Evolutionary conservation across 2,888 invertebrate species (phyloP).

Genomic region (Caenorhabditis japonica): DNA sequence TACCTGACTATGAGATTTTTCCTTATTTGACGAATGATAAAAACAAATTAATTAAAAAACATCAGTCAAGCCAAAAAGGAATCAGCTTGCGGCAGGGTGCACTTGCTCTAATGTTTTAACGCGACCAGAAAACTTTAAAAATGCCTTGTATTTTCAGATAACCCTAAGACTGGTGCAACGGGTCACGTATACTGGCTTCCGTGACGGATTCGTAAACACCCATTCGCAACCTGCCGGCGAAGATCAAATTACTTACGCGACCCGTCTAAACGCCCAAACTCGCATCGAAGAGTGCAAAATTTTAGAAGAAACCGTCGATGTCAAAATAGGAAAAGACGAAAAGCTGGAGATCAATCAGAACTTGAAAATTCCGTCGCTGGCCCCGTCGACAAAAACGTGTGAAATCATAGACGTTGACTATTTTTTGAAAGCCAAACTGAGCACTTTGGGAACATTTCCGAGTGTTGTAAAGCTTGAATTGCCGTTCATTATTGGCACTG

Average conservation of each 20-base stretch:
- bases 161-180: conserved; percentile 31
- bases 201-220: conserved; percentile 43
- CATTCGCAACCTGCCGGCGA: conserved; percentile 24
- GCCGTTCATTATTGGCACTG: conserved; percentile 36
- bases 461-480: conserved; percentile 36
- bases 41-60: not conserved
- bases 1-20: too few species aligned
- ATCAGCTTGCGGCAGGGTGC: too few species aligned
- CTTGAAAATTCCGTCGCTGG: conserved; percentile 13
- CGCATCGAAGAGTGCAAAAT: conserved; percentile 43
- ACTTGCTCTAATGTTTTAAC: too few species aligned
- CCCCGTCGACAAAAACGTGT: conserved; percentile 44
- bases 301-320: conserved; percentile 29
- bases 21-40: too few species aligned
- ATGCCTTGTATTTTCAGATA: conserved; percentile 15
- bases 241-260: conserved; percentile 32
- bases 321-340: conserved; percentile 24
- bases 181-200: conserved; percentile 46
- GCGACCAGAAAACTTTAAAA: too few species aligned
- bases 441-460: conserved; percentile 27
- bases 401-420: conserved; percentile 44
- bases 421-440: conserved; percentile 40
- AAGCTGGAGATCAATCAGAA: conserved; percentile 20
- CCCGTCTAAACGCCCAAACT: conserved; percentile 40
- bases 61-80: too few species aligned